Evolutionary conservation across 2,113 vertebrate species (phyloP).

Genomic region (Notarius lentiginosus): DNA sequence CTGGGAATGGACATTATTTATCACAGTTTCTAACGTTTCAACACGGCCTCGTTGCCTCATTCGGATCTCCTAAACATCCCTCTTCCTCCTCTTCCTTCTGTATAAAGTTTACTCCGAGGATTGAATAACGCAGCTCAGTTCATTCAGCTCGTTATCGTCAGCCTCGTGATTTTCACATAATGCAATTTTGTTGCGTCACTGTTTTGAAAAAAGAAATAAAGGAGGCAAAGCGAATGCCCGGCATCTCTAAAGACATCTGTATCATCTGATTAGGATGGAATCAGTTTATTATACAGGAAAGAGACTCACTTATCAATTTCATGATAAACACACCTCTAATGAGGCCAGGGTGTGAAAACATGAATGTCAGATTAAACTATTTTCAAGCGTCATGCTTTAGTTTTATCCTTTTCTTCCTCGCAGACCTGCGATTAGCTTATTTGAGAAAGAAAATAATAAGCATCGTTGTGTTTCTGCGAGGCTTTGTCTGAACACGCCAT

Average conservation of each 20-base stretch:
- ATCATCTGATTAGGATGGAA: background rate
- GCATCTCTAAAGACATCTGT: background rate
- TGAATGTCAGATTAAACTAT: background rate
- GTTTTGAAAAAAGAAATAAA: background rate
- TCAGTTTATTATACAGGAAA: background rate
- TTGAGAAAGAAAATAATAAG: slow-evolving; percentile 33
- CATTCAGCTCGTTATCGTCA: background rate
- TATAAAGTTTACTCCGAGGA: background rate
- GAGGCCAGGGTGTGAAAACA: background rate
- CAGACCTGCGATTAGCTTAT: background rate
- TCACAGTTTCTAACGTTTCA: background rate
- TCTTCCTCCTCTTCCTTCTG: background rate
- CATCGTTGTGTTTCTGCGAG: slow-evolving; percentile 44
- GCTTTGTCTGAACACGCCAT: slow-evolving; percentile 44
- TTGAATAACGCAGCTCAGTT: background rate
- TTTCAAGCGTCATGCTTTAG: background rate
- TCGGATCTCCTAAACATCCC: background rate
- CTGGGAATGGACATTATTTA: background rate
- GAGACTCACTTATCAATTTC: background rate
- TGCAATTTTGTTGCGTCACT: slow-evolving; percentile 5
- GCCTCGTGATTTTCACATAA: background rate
- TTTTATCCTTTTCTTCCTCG: background rate
- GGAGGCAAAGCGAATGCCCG: background rate
- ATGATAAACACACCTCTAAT: background rate
- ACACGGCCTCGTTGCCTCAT: background rate